Percentiles rank a stretch among this genome's conserved stretches.
Conservation (phyloP, 1,140 invertebrate genomes). For the Pseudachorutes palmiensis region DNA sequence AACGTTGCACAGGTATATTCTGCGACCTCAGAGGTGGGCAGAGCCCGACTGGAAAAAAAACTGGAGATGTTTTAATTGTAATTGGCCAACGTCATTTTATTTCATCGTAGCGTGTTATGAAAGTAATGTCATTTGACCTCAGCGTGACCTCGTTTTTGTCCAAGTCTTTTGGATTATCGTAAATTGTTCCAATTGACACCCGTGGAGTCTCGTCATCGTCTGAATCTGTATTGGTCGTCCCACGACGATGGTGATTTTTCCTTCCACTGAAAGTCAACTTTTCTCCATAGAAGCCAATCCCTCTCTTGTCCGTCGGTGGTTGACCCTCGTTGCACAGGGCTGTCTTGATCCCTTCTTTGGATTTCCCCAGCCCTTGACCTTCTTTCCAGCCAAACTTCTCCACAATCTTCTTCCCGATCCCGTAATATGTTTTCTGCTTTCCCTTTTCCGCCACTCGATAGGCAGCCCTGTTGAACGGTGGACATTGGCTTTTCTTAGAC, state of each 20-base stretch:
- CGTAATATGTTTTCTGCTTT: too few relatives aligned
- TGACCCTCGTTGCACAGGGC: conserved; percentile 32
- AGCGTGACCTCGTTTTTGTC: conserved; percentile 27
- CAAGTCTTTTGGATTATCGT: conserved; percentile 31
- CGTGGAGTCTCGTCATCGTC: conserved; percentile 17
- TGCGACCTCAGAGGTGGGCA: too few relatives aligned
- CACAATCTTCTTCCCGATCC: conserved; percentile 48
- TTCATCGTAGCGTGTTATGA: conserved; percentile 30
- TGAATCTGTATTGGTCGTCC: conserved; percentile 3
- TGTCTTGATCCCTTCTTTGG: conserved; percentile 38
- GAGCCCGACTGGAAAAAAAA: too few relatives aligned
- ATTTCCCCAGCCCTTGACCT: conserved; percentile 49
- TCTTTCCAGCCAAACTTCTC: conserved; percentile 52
- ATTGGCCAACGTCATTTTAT: too few relatives aligned
- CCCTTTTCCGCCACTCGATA: too few relatives aligned
- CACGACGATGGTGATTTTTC: conserved; percentile 14
- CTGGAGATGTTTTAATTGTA: too few relatives aligned
- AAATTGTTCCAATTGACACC: conserved; percentile 35
- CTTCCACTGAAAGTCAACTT: conserved; percentile 21
- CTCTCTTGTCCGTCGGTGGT: conserved; percentile 29
- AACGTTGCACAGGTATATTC: too few relatives aligned
- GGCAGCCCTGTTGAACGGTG: too few relatives aligned
- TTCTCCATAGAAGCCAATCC: conserved; percentile 36
- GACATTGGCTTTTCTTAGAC: too few relatives aligned
- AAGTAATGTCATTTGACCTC: conserved; percentile 27